These are phyloP conservation scores for Muschampia plurimacula DNA, from an alignment of 2,888 invertebrate genomes.

Conservation along the genomic window DNA sequence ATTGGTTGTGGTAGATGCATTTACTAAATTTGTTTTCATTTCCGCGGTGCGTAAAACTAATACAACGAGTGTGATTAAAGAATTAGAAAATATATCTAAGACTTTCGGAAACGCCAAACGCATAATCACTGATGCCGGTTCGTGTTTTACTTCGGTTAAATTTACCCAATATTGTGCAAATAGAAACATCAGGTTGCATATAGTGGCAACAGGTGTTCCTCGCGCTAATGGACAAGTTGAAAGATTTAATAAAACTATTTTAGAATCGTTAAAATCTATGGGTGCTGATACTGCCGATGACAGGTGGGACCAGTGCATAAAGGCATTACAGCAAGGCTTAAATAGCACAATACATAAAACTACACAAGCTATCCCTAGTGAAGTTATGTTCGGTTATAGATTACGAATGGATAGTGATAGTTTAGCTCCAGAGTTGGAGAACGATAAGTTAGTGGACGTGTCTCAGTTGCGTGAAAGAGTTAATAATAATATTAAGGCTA, in stretches of 20 bases:
- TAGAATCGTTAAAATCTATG: not conserved
- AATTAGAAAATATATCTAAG: not conserved
- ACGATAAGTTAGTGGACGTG: not conserved
- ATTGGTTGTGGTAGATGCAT: too few relatives aligned
- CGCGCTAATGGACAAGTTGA: not conserved
- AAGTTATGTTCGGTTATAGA: not conserved
- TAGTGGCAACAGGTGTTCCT: not conserved
- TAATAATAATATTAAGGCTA: not conserved
- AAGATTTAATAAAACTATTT: not conserved
- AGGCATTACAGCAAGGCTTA: not conserved
- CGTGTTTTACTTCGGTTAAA: not conserved
- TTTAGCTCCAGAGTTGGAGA: not conserved
- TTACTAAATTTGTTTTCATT: too few relatives aligned
- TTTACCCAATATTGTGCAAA: not conserved
- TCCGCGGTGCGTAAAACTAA: too few relatives aligned
- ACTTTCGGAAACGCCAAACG: not conserved
- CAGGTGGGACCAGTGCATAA: not conserved
- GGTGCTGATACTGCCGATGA: not conserved
- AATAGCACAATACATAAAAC: not conserved
- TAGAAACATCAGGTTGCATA: not conserved
- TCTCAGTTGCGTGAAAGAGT: not conserved
- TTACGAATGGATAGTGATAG: not conserved
- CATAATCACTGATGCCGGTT: not conserved
- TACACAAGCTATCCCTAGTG: not conserved
- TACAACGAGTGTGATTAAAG: too few relatives aligned